Base-by-base conservation (phyloP, 2,888 invertebrate genomes). In the Eretmocerus hayati region DNA sequence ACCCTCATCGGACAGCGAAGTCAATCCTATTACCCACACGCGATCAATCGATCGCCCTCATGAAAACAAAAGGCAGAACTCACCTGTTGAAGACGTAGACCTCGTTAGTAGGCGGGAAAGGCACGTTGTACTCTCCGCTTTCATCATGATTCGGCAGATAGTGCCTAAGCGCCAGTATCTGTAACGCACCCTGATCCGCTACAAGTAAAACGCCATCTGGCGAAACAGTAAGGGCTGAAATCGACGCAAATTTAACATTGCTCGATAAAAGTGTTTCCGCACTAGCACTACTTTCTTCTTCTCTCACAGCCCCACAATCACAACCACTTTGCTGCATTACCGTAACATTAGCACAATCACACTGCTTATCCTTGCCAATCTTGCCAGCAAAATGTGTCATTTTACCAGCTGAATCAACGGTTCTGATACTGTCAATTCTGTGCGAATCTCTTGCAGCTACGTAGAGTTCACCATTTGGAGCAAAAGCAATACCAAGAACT, bases 181-280 rank as follows among this genome's bases (percentile, higher is more conserved):
- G 89, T 11, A 90, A 74, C 4, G 87, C 89, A 75, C 88, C 89
- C 80, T 93, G 91, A 76, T 99, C 97, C 32, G 95, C 92, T 43
- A 97, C 87, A 73, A 95, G 90, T 38, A 97, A 78, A 47, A 92
- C 87, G n/a, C 95, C 94, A 69, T 94, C 93, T 30, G 95, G 92
- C 23, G 94, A 91, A 32, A 96, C 92, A 11, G 93, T 87, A 35
- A 97, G 78, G 11, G 94, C 90, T 32, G 89, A 89, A 66, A 90
- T 88, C 5, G 87, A 84, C 61, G 86, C 87, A 74, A 94, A 90
- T 67, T 87, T 84, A 0, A 92, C 91, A 67, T 92, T 92, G 4
- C 91, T 90, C 2, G 93, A 92, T 19, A 93, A 73, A 56, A 92
- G 73, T 20, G 90, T 91, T 71, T 88, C 88, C 2, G 89, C 86